A percentile compares a stretch with the other conserved stretches of the same genome.
Evolutionary conservation across 2,888 invertebrate species (phyloP).

Genomic region (Scrobipalpa atriplicella): DNA sequence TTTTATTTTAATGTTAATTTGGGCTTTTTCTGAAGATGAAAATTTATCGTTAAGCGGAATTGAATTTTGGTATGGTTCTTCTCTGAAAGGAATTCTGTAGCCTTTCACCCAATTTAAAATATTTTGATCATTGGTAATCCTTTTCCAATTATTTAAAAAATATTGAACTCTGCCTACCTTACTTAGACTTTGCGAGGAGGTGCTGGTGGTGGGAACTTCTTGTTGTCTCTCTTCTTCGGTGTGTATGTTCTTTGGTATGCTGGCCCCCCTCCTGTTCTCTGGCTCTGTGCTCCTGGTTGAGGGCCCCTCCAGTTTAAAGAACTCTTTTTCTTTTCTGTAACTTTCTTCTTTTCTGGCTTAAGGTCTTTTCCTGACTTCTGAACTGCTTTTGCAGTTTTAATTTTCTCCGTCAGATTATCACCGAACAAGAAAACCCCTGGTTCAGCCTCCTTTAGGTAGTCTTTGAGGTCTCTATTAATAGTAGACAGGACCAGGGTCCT

Average conservation of each 20-base stretch:
- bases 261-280: slow-evolving; percentile 20
- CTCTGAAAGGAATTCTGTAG: slow-evolving; percentile 31
- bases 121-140: slow-evolving; percentile 27
- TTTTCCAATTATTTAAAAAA: slow-evolving; percentile 29
- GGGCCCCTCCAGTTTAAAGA: slow-evolving; percentile 33
- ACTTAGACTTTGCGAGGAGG: slow-evolving; percentile 25
- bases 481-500: background rate
- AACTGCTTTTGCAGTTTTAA: slow-evolving; percentile 29
- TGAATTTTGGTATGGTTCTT: slow-evolving; percentile 20
- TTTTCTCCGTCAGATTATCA: slow-evolving; percentile 27
- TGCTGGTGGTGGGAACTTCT: too few relatives aligned
- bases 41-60: slow-evolving; percentile 17
- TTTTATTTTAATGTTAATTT: slow-evolving; percentile 26
- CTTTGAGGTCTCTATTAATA: slow-evolving; percentile 23
- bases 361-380: slow-evolving; percentile 20
- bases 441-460: slow-evolving; percentile 20
- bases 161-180: slow-evolving; percentile 30
- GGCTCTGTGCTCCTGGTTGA: slow-evolving; percentile 16
- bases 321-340: slow-evolving; percentile 6
- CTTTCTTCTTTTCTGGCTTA: background rate
- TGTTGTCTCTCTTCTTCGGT: background rate
- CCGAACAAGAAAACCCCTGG: slow-evolving; percentile 11
- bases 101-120: slow-evolving; percentile 31
- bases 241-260: too few relatives aligned
- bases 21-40: slow-evolving; percentile 12